Evolutionary conservation across 2,113 vertebrate genomes (phyloP), one percentile per base, ranked within the genome.

Genomic region (Felis chaus): DNA sequence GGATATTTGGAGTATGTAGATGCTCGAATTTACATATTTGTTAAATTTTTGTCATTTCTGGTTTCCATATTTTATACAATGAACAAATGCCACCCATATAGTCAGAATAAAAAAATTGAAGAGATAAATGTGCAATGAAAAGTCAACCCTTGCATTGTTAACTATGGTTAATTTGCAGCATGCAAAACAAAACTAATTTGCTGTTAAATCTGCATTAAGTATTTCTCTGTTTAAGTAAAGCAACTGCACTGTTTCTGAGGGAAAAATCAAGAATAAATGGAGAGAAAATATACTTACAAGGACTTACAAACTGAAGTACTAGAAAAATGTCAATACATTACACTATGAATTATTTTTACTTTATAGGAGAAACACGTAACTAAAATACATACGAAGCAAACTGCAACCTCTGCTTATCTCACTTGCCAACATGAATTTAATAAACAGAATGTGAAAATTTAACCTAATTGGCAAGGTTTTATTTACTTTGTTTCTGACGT

Each of bases 331-430:
- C 55, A 95, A 7, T 69, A 55, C 1, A 96, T 25, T 94, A 86
- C 13, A 36, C 31, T 80, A 83, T 63, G 23, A 82, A 61, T 82
- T 85, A 14, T 73, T 86, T 5, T 82, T 83, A 21, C 71, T 45
- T 94, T 91, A 90, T 2, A 84, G 13, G 39, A 86, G 53, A 89
- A 94, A 48, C 5, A 66, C 15, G 16, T 23, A 83, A 29, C 93
- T 92, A 29, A 94, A 91, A 81, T 39, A 91, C n/a, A 93, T 93
- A 95, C 25, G 68, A 89, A 96, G 33, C 31, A 84, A 84, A 76
- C 2, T 16, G 7, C 21, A 95, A 94, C 85, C 45, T 92, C 65
- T 36, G 61, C 13, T 21, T 63, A 61, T 48, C 9, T 27, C 2
- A 68, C 41, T 91, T 63, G 68, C 7, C 33, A 73, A 82, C 61